Base-by-base conservation (phyloP, 2,797 vertebrate genomes). In the Nothura maculosa region DNA sequence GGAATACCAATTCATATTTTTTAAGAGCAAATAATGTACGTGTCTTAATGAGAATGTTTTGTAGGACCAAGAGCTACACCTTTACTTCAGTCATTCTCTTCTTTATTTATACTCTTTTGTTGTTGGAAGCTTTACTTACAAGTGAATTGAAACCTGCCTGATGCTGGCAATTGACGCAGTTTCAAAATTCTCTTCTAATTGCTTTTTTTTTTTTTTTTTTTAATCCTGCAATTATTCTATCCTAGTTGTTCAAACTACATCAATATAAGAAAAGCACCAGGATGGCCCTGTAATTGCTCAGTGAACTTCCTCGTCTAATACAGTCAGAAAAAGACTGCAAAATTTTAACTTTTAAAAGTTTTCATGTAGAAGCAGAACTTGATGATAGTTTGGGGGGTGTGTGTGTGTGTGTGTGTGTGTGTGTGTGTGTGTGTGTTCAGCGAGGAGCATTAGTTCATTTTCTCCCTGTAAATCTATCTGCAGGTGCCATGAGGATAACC, bases 401-500 rank as follows among this genome's bases (percentile, higher is more conserved):
- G 38, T 38, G 47, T 52, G 9, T 52, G 50, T 27, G 27, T 48
- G 22, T 25, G 10, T 38, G 38, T 38, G 38, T 8, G 10, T 38
- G 38, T 38, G 38, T 8, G 38, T 38, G 47, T 52, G 9, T 52
- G 50, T 27, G 27, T 48, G 22, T 25, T 24, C 20, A 8, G 22
- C 25, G 22, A 6, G 47, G 47, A 6, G 22, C 12, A 11, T 48
- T 48, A 24, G 22, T 48, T 48, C 25, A 48, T 48, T 48, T 48
- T 48, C 47, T 54, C 17, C 15, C n/a, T 74, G 22, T 83, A 92
- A 84, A 40, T 92, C 16, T 92, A 6, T 90, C 87, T 94, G 40
- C 91, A 98, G 98, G 75, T 90, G 83, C 74, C 13, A 54, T n/a
- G 40, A 63, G 89, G 32, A 78, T 13, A 55, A 30, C 20, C 55